phyloP scores from a whole-genome alignment of 1,140 invertebrate species.

The Acyrthosiphon pisum region DNA sequence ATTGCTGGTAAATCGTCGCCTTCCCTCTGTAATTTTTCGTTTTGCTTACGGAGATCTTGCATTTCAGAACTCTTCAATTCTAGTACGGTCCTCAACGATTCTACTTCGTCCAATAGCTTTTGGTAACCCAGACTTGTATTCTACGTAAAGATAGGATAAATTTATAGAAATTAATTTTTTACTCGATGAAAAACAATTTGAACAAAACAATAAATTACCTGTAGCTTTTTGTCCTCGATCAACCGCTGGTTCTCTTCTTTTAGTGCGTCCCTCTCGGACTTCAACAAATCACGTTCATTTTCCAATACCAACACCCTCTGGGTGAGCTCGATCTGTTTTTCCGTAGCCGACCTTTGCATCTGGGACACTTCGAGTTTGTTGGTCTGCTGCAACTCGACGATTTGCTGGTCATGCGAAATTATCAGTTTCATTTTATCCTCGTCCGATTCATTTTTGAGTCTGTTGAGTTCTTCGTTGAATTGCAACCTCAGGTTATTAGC shows the following conservation, averaged over 20 bases:
- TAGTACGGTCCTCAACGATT: constrained; percentile 77
- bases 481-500: constrained; percentile 54
- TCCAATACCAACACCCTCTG: not conserved
- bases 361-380: constrained; percentile 31
- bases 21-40: constrained; percentile 66
- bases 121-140: constrained; percentile 62
- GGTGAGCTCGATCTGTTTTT: constrained; percentile 2
- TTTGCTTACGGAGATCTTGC: constrained; percentile 72
- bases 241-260: constrained; percentile 31
- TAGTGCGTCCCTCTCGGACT: constrained; percentile 21
- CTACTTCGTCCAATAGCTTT: constrained; percentile 71
- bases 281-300: not conserved
- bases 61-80: constrained; percentile 78
- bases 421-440: constrained; percentile 62
- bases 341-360: not conserved
- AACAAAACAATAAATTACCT: not conserved
- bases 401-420: constrained; percentile 58
- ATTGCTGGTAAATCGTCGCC: constrained; percentile 68
- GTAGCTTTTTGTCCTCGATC: constrained; percentile 32
- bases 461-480: constrained; percentile 57
- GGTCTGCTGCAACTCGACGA: constrained; percentile 19
- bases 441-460: constrained; percentile 58
- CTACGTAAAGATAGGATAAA: constrained; percentile 61
- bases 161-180: constrained; percentile 57
- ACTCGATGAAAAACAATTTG: not conserved